Conservation (phyloP, 2,113 vertebrate genomes). For the Choloepus hoffmanni region DNA sequence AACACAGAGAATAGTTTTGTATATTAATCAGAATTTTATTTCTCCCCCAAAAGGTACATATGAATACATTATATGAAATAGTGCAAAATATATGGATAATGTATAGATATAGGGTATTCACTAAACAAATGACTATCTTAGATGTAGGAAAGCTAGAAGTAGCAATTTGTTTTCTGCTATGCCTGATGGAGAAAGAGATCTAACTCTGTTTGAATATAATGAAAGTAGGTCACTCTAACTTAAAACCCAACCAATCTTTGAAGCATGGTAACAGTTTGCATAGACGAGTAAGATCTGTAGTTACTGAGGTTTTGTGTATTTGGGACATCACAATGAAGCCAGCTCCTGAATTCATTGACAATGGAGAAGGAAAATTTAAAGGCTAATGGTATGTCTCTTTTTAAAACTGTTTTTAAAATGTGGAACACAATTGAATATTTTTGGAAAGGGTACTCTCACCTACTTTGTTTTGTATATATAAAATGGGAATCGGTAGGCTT, state of each 20-base stretch:
- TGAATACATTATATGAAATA: slow-evolving; percentile 13
- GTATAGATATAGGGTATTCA: not conserved
- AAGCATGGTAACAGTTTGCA: not conserved
- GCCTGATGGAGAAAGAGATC: not conserved
- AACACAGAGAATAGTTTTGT: not conserved
- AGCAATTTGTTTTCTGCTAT: not conserved
- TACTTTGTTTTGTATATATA: slow-evolving; percentile 7
- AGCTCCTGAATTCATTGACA: not conserved
- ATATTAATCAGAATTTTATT: not conserved
- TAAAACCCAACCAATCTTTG: slow-evolving; percentile 38
- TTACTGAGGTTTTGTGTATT: not conserved
- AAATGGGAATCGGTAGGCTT: not conserved
- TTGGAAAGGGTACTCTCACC: not conserved
- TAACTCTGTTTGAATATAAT: not conserved
- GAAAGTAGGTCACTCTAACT: not conserved
- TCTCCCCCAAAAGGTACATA: too few relatives aligned
- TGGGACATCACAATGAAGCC: not conserved
- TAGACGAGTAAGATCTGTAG: not conserved
- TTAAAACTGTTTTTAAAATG: not conserved
- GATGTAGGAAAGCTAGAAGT: not conserved
- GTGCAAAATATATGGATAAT: not conserved
- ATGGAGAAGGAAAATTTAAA: not conserved
- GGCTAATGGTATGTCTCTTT: not conserved
- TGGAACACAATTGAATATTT: not conserved
- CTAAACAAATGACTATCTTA: not conserved